Conservation (phyloP, 1,140 invertebrate genomes). For the Gonatopus flavifemur region DNA sequence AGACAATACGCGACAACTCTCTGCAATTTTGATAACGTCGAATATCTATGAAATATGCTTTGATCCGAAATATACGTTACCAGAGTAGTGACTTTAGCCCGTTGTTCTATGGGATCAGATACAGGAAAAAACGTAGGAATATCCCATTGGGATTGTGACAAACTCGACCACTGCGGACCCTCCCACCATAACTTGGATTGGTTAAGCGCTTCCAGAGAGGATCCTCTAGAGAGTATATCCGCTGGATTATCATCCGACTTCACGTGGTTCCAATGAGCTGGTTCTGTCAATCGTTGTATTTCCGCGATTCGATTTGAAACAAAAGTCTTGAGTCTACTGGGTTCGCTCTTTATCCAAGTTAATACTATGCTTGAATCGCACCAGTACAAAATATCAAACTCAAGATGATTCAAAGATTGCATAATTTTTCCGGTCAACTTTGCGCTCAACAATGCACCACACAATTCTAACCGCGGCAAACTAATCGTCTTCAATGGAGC, state of each 20-base stretch:
- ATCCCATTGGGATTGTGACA: not conserved
- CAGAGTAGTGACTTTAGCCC: conserved; percentile 23
- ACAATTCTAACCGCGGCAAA: conserved; percentile 28
- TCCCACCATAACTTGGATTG: conserved; percentile 36
- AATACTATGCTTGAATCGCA: conserved; percentile 34
- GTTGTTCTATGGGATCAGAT: conserved; percentile 18
- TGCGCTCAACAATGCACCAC: conserved; percentile 4
- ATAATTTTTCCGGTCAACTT: conserved; percentile 33
- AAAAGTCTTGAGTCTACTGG: conserved; percentile 34
- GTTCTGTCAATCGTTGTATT: conserved; percentile 26
- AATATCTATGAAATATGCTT: not conserved
- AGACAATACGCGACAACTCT: conserved; percentile 31
- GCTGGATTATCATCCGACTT: conserved; percentile 2
- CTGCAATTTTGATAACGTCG: not conserved
- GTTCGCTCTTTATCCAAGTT: conserved; percentile 32
- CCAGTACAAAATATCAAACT: conserved; percentile 8
- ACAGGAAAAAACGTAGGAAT: not conserved
- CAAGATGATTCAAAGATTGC: not conserved
- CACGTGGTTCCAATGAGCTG: conserved; percentile 11
- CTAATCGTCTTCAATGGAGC: conserved; percentile 20
- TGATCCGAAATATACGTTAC: conserved; percentile 1
- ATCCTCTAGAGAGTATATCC: conserved; percentile 16
- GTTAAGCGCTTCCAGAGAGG: not conserved
- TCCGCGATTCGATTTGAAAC: conserved; percentile 38
- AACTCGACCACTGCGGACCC: conserved; percentile 27